These are phyloP conservation scores for Glossosoma conforme DNA, from an alignment of 1,140 invertebrate species.

Conservation along the genomic window DNA sequence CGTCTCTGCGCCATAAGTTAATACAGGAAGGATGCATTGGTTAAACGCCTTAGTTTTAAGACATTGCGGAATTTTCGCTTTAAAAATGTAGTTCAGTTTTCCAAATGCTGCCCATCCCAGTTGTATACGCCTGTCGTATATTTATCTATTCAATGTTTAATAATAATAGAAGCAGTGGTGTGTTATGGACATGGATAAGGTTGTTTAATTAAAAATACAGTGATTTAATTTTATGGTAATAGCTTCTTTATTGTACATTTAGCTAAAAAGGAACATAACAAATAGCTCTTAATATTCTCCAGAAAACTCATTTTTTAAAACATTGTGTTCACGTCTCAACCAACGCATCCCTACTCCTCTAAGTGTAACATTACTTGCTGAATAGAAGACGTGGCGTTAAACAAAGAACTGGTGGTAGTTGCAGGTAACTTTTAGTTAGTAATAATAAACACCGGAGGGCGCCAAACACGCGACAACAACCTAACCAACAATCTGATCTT, in stretches of 20 bases:
- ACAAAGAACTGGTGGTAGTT: slow-evolving; percentile 11
- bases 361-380: slow-evolving; percentile 24
- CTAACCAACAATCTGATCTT: no score
- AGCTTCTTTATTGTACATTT: slow-evolving; percentile 33
- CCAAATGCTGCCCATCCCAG: no score
- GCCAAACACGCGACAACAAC: no score
- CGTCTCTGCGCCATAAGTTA: no score
- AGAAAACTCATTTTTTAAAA: slow-evolving; percentile 27
- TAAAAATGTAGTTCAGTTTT: no score
- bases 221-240: slow-evolving; percentile 25
- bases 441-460: slow-evolving; percentile 19
- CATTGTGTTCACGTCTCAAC: slow-evolving; percentile 18
- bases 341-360: slow-evolving; percentile 17
- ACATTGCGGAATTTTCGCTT: no score
- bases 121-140: no score
- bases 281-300: slow-evolving; percentile 29
- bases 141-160: no score
- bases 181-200: no score
- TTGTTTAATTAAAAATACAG: neutral
- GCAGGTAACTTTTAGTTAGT: slow-evolving; percentile 31
- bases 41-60: no score
- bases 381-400: slow-evolving; percentile 18
- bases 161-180: no score
- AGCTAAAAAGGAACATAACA: slow-evolving; percentile 33
- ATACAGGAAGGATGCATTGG: no score